phyloP scores from a whole-genome alignment of 2,113 vertebrate genomes.

The Python bivittatus region DNA sequence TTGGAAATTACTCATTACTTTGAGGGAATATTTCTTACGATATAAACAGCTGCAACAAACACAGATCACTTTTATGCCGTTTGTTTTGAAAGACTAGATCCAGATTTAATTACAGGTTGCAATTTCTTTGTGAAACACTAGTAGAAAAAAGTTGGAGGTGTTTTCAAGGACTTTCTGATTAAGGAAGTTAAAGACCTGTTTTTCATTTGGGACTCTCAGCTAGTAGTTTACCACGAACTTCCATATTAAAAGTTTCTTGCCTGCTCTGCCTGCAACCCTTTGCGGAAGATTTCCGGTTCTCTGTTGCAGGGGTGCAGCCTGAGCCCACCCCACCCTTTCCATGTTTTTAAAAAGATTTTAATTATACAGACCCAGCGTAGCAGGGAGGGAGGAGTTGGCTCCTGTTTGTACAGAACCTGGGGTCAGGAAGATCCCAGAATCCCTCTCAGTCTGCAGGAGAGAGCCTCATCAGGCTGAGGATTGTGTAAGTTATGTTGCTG shows the following conservation, averaged over 20 bases:
- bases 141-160: not conserved
- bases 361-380: not conserved
- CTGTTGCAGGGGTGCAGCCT: not conserved
- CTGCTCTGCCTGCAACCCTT: not conserved
- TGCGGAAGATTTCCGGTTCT: not conserved
- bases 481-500: not conserved
- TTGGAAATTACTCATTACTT: not conserved
- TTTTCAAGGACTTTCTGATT: not conserved
- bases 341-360: not conserved
- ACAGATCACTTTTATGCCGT: not conserved
- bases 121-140: not conserved
- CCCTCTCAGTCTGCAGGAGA: not conserved
- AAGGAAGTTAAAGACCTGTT: not conserved
- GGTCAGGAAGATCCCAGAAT: not conserved
- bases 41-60: not conserved
- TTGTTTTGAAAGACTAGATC: not conserved
- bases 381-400: not conserved
- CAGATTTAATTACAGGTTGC: not conserved
- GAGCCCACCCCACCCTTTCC: not conserved
- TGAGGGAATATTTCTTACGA: not conserved
- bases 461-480: not conserved
- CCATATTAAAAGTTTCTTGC: not conserved
- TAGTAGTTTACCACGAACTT: not conserved
- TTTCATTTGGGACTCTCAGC: too few species aligned
- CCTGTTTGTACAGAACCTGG: not conserved